phyloP scores from a whole-genome alignment of 2,797 vertebrate genomes.

The Cephalopachus bancanus region DNA sequence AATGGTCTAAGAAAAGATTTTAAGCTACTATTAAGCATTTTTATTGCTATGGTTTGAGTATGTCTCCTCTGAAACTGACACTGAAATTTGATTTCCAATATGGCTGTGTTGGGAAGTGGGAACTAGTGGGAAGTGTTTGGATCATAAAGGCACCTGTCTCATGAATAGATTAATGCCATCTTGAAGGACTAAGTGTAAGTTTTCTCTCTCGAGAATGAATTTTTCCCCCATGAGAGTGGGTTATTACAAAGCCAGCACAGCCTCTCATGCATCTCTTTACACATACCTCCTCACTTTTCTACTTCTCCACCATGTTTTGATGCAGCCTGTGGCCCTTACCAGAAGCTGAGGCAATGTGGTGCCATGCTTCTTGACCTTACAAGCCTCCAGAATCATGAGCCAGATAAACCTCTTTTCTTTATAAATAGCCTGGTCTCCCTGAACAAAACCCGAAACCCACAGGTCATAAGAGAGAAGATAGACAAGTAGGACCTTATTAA shows the following conservation, averaged over 20 bases:
- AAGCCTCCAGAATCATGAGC: background rate
- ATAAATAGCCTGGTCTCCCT: background rate
- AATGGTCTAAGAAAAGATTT: slow-evolving; percentile 54
- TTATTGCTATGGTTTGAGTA: background rate
- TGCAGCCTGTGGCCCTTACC: background rate
- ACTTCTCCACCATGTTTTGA: background rate
- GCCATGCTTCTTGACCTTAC: background rate
- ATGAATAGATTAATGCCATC: background rate
- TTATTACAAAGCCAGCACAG: background rate
- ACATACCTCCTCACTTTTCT: background rate
- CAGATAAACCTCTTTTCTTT: background rate
- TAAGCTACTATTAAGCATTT: slow-evolving; percentile 22
- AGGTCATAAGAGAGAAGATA: too few species aligned
- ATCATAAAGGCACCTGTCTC: background rate
- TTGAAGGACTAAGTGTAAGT: background rate
- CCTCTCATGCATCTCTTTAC: background rate
- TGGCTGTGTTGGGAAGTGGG: background rate
- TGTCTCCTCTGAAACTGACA: background rate
- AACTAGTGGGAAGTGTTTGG: background rate
- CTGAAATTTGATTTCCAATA: background rate
- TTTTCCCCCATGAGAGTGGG: background rate
- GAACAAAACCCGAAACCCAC: too few species aligned
- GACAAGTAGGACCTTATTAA: too few species aligned
- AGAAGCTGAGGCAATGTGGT: background rate
- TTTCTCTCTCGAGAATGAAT: background rate